phyloP scores from a whole-genome alignment of 2,888 invertebrate genomes.

The Drosophila mimica region DNA sequence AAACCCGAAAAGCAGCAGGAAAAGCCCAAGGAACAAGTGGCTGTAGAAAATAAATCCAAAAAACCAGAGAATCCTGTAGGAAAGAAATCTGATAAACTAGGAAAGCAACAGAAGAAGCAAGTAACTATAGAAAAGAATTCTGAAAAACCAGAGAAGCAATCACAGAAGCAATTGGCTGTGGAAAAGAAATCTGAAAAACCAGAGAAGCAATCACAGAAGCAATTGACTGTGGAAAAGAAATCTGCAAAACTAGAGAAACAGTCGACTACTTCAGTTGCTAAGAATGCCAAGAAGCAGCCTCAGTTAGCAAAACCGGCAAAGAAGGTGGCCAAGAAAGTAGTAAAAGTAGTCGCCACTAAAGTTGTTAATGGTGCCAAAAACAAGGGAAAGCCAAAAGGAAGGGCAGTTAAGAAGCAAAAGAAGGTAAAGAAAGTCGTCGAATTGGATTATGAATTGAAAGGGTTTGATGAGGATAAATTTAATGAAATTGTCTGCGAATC shows the following conservation, averaged over 20 bases:
- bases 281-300: constrained; percentile 16
- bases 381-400: constrained; percentile 8
- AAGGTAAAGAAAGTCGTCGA: constrained; percentile 32
- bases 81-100: constrained; percentile 6
- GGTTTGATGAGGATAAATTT: constrained; percentile 80
- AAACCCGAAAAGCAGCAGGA: constrained; percentile 7
- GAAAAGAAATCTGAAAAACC: constrained; percentile 8
- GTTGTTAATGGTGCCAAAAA: constrained; percentile 10
- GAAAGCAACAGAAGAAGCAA: constrained; percentile 5
- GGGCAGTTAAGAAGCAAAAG: constrained; percentile 12
- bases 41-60: neutral
- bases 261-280: neutral
- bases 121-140: constrained; percentile 3
- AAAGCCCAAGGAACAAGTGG: neutral
- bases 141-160: constrained; percentile 1
- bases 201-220: constrained; percentile 2
- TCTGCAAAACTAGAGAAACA: neutral
- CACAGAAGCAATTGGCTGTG: neutral
- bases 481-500: constrained; percentile 64
- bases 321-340: constrained; percentile 15
- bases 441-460: constrained; percentile 60
- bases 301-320: constrained; percentile 11
- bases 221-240: neutral
- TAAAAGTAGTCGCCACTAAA: constrained; percentile 25
- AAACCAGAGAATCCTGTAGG: constrained; percentile 4